Conservation (phyloP, 2,888 invertebrate genomes). For the Agriopis aurantiaria region DNA sequence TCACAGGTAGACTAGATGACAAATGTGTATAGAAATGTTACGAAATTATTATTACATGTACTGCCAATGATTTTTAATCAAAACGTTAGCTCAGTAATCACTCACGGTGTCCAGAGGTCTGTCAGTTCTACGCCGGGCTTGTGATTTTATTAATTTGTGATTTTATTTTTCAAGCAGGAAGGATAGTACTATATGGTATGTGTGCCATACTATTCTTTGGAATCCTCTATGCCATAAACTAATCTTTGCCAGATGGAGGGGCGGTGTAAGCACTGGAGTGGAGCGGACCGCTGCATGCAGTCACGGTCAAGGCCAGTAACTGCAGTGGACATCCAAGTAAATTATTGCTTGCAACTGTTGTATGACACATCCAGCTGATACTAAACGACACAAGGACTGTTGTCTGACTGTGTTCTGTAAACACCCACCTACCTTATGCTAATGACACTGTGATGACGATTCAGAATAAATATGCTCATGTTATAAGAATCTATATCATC, state of each 20-base stretch:
- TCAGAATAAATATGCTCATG: background rate
- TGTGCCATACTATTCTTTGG: background rate
- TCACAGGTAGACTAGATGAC: too few species aligned
- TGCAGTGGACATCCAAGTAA: constrained; percentile 56
- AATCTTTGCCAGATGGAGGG: constrained; percentile 40
- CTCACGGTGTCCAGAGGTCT: too few species aligned
- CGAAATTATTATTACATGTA: too few species aligned
- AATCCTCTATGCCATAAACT: background rate
- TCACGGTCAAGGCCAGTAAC: constrained; percentile 78
- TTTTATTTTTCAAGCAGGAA: too few species aligned
- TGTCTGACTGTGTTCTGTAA: too few species aligned
- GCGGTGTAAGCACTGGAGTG: constrained; percentile 63
- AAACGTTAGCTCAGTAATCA: too few species aligned
- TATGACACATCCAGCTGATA: constrained; percentile 45
- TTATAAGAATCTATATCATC: too few species aligned
- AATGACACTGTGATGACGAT: background rate
- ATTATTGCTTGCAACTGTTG: constrained; percentile 56
- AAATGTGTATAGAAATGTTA: too few species aligned
- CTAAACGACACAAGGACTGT: background rate
- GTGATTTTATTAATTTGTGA: too few species aligned
- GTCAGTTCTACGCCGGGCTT: too few species aligned
- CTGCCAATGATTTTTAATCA: too few species aligned
- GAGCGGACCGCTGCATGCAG: constrained; percentile 70
- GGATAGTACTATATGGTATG: too few species aligned
- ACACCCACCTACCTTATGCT: background rate